A percentile compares a stretch with the other conserved stretches of the same genome.
Conservation (phyloP, 2,113 vertebrate genomes). For the Fregata magnificens region DNA sequence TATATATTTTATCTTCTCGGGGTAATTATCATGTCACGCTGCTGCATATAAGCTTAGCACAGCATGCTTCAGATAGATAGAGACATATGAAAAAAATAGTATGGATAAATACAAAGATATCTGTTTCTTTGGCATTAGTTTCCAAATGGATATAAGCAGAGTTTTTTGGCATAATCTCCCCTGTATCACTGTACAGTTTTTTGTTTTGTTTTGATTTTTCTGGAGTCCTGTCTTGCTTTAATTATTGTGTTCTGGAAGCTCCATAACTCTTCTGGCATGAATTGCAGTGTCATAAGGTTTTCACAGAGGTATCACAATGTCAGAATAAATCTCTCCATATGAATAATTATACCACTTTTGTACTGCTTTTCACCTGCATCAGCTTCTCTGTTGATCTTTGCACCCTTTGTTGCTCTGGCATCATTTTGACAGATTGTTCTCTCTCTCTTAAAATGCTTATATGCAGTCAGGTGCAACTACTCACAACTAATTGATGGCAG, state of each 20-base stretch:
- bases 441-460: neutral
- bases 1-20: neutral
- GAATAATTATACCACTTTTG: neutral
- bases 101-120: neutral
- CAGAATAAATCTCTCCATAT: neutral
- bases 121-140: neutral
- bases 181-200: neutral
- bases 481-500: neutral
- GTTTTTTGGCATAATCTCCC: neutral
- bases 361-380: neutral
- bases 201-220: neutral
- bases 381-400: neutral
- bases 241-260: neutral
- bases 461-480: neutral
- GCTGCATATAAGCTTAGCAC: neutral
- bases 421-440: neutral
- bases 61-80: neutral
- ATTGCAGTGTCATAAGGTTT: neutral
- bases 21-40: neutral
- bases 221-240: neutral
- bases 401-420: neutral
- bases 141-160: neutral
- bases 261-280: neutral
- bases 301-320: neutral
- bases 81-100: neutral